Evolutionary conservation across 2,888 invertebrate genomes (phyloP), one percentile per base, ranked within the genome.

Genomic region (Melanotus villosus): DNA sequence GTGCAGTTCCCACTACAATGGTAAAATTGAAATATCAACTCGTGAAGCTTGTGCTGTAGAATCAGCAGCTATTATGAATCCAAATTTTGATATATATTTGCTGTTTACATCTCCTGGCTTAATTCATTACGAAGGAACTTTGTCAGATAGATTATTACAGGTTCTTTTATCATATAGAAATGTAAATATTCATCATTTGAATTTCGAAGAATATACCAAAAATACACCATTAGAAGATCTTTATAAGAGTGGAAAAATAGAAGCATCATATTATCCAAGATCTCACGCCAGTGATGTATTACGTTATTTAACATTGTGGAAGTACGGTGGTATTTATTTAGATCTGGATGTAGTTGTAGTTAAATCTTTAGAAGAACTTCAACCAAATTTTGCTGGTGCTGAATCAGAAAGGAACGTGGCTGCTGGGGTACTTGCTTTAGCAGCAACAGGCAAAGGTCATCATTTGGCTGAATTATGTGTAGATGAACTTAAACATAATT

Each of bases 291-390:
- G 90, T 50, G 92, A 92, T 77, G 85, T 91, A 1, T 83, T 92
- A 10, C 84, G 92, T 73, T 91, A 88, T 77, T 78, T 91, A 50
- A 89, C 91, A 0, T 83, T 94, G 2, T 93, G 90, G 87, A 93
- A 91, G 79, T 93, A 88, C 81, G 92, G 93, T 9, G 94, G 94
- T 0, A 89, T 93, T 56, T 94, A 93, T 80, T 81, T 94, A 58
- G 94, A 94, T 77, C 84, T 92, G 73, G 94, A 94, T 80, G 89
- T 93, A 1, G 86, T 94, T 10, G 89, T 93, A 1, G 87, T 88
- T 14, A 91, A 88, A 73, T 84, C 87, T 3, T 79, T 93, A 38
- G 86, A 88, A 16, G 80, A 84, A 1, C 78, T 92, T 50, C 84
- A 80, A 0, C 82, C 81, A 21, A 91, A 92, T 80, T 91, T 89